Conservation (phyloP, 2,888 invertebrate genomes). For the Marronus borbonicus region DNA sequence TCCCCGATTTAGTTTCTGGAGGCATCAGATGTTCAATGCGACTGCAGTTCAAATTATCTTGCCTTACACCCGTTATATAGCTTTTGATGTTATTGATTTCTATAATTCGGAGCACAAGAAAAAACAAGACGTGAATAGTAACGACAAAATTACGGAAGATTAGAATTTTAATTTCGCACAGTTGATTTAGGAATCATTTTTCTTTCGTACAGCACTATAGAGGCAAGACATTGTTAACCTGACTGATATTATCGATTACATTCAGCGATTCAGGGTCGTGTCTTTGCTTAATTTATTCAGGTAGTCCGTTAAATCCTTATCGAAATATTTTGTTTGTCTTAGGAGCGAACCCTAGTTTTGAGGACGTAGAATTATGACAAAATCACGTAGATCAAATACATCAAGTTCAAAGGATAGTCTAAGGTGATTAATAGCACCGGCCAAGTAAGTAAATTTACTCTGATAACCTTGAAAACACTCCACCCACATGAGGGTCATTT, state of each 20-base stretch:
- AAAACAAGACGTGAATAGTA: slow-evolving; percentile 1
- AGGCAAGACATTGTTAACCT: no score
- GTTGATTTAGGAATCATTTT: no score
- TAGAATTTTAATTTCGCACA: background rate
- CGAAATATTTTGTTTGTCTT: slow-evolving; percentile 42
- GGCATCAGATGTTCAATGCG: slow-evolving; percentile 52
- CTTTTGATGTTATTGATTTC: slow-evolving; percentile 53
- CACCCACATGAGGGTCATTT: background rate
- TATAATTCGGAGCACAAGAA: slow-evolving; percentile 22
- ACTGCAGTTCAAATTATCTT: slow-evolving; percentile 55
- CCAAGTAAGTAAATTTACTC: background rate
- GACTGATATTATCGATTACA: no score
- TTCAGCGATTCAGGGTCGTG: no score
- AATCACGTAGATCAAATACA: slow-evolving; percentile 32
- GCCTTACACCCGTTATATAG: slow-evolving; percentile 52
- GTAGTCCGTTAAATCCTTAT: slow-evolving; percentile 29
- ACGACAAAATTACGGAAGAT: background rate
- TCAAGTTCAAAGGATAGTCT: background rate
- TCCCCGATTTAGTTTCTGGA: slow-evolving; percentile 49
- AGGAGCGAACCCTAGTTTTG: slow-evolving; percentile 9
- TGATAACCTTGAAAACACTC: slow-evolving; percentile 4
- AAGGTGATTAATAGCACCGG: background rate
- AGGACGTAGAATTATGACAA: slow-evolving; percentile 10
- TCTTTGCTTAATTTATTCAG: slow-evolving; percentile 37
- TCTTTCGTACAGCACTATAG: no score